A percentile compares a stretch with the other conserved stretches of the same genome.
Conservation (phyloP, 2,797 vertebrate species). For the Pipistrellus kuhlii region DNA sequence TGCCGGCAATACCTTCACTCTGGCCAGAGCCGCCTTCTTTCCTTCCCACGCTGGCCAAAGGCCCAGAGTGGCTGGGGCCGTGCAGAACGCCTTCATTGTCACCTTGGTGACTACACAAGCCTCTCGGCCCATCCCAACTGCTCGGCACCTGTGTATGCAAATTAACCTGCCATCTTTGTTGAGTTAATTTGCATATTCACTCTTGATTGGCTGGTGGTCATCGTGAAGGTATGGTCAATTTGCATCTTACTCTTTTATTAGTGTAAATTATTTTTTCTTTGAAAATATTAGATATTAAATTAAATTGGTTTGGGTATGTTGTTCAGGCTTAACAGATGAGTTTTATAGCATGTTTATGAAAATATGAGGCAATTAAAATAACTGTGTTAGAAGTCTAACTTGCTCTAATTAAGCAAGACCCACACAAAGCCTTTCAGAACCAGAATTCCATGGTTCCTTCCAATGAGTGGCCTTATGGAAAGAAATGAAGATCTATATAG, state of each 20-base stretch:
- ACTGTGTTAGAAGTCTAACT: background rate
- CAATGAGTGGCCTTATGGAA: background rate
- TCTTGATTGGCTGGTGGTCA: too few species aligned
- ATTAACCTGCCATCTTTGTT: too few species aligned
- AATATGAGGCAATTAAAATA: slow-evolving; percentile 43
- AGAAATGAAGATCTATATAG: background rate
- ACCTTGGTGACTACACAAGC: too few species aligned
- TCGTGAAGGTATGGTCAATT: too few species aligned
- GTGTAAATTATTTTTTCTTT: background rate
- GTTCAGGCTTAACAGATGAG: background rate
- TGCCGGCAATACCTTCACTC: too few species aligned
- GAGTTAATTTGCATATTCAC: too few species aligned
- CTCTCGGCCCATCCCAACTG: accelerated
- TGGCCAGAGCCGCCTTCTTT: too few species aligned
- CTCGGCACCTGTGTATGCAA: too few species aligned
- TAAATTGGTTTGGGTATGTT: slow-evolving; percentile 3
- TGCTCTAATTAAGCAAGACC: background rate
- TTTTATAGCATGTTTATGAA: slow-evolving; percentile 46
- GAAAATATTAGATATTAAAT: background rate
- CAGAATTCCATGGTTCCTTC: background rate
- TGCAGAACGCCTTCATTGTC: too few species aligned
- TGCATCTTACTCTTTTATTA: too few species aligned
- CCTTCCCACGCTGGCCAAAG: too few species aligned
- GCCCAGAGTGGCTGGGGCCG: too few species aligned
- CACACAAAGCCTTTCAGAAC: slow-evolving; percentile 62